Percentiles rank a stretch among this genome's conserved stretches.
phyloP scores from a whole-genome alignment of 2,113 vertebrate genomes.

The Falco punctatus region DNA sequence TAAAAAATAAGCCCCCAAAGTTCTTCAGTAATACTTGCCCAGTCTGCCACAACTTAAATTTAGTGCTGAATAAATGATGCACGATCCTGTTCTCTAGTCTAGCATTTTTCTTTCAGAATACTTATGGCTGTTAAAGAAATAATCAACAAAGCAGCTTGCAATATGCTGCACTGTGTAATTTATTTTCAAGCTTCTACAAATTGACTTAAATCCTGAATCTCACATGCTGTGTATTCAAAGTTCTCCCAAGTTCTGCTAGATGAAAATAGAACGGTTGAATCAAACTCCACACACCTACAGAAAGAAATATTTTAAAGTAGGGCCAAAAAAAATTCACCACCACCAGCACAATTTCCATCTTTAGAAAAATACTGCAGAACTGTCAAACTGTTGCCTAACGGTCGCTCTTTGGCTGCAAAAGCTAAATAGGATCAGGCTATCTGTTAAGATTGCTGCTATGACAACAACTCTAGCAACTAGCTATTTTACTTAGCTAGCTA shows the following conservation, averaged over 20 bases:
- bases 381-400: conserved; percentile 57
- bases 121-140: background rate
- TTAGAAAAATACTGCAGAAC: conserved; percentile 58
- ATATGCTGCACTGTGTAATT: background rate
- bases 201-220: background rate
- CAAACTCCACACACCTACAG: conserved; percentile 47
- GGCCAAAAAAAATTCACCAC: conserved; percentile 5
- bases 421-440: conserved; percentile 60
- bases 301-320: conserved; percentile 48
- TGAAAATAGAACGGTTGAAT: background rate
- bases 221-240: background rate
- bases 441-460: conserved; percentile 64
- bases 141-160: background rate
- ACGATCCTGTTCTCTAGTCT: background rate
- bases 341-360: conserved; percentile 57
- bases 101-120: conserved; percentile 29
- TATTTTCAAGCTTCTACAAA: conserved; percentile 33
- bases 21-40: background rate
- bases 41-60: conserved; percentile 29
- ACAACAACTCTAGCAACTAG: conserved; percentile 52
- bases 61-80: conserved; percentile 7
- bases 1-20: background rate
- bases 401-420: conserved; percentile 32
- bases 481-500: conserved; percentile 51
- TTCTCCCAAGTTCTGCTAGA: conserved; percentile 6